Base-by-base conservation (phyloP, 2,113 vertebrate species). In the Silurus asotus region DNA sequence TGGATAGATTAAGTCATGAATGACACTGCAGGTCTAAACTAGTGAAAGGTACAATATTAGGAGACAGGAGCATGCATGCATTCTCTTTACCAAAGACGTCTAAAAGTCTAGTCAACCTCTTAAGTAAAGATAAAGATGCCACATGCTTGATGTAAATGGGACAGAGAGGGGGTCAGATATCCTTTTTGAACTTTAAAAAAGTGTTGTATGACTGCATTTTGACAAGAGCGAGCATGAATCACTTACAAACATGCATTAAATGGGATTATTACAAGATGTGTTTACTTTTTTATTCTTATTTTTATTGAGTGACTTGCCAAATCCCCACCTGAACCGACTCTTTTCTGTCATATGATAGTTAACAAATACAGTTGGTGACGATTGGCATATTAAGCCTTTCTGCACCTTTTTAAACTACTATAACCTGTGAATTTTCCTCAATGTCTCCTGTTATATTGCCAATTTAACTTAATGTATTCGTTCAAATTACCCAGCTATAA, bases 21-120 rank as follows among this genome's bases (percentile, higher is more conserved):
- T 64, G 69, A 3, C 28, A 48, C 37, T 84, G 55, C 67, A 61
- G 3, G 7, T 23, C 37, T 74, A 45, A 55, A n/a, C 14, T 61
- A 62, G 19, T 45, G 19, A 9, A 17, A 48, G 45, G 6, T 84
- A 84, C 51, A 17, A 8, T 76, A 48, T 59, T 14, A 72, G 20
- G 15, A 83, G 17, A 83, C 25, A 58, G 3, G 25, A 48, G 28
- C 61, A 51, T 51, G 56, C 5, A 10, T 48, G 8, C 69, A 10
- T 51, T 49, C 19, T 84, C 56, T 48, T 75, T 84, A 84, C 69
- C 82, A 84, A 75, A 75, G 56, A 75, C 8, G 4, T 61, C 17
- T 59, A 59, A 74, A 23, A 0, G 20, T 59, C 55, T n/a, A 37
- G 55, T 48, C 48, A 20, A 59, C 15, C 82, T 65, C 10, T 56